phyloP scores from a whole-genome alignment of 2,888 invertebrate genomes.

The Pheosia gnoma region DNA sequence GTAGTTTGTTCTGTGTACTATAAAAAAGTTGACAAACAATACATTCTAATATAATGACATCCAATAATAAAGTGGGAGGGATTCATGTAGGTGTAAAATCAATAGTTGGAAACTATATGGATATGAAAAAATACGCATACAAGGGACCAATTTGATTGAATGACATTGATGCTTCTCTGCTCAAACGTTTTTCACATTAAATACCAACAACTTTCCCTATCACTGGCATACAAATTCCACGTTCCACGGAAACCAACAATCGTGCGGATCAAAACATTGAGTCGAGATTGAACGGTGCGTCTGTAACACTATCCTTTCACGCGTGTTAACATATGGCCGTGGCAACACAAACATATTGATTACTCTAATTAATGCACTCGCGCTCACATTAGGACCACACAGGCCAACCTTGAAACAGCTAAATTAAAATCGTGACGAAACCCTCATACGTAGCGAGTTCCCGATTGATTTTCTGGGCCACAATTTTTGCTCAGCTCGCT shows the following conservation, averaged over 20 bases:
- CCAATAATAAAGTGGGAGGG: slow-evolving; percentile 18
- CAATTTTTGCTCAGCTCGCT: slow-evolving; percentile 42
- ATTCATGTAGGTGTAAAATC: slow-evolving; percentile 33
- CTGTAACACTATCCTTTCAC: slow-evolving; percentile 65
- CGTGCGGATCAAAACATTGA: slow-evolving; percentile 48
- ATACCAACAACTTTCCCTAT: slow-evolving; percentile 45
- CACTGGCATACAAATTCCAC: slow-evolving; percentile 41
- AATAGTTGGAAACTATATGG: slow-evolving; percentile 23
- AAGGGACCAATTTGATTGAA: slow-evolving; percentile 9
- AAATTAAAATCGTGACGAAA: slow-evolving; percentile 65
- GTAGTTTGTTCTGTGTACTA: not conserved
- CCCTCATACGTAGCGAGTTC: slow-evolving; percentile 60
- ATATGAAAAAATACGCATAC: slow-evolving; percentile 16
- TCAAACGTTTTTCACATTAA: slow-evolving; percentile 15
- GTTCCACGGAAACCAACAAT: slow-evolving; percentile 40
- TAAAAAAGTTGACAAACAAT: slow-evolving; percentile 3
- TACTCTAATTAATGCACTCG: slow-evolving; percentile 55
- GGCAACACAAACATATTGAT: slow-evolving; percentile 58
- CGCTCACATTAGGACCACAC: slow-evolving; percentile 52
- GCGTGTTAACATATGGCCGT: slow-evolving; percentile 76
- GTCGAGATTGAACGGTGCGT: slow-evolving; percentile 61
- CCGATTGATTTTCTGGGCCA: slow-evolving; percentile 62
- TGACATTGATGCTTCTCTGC: slow-evolving; percentile 20
- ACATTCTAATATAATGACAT: slow-evolving; percentile 3
- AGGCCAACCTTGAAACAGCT: slow-evolving; percentile 63